Evolutionary conservation across 2,113 vertebrate species (phyloP).

Genomic region (Psittacus erithacus): DNA sequence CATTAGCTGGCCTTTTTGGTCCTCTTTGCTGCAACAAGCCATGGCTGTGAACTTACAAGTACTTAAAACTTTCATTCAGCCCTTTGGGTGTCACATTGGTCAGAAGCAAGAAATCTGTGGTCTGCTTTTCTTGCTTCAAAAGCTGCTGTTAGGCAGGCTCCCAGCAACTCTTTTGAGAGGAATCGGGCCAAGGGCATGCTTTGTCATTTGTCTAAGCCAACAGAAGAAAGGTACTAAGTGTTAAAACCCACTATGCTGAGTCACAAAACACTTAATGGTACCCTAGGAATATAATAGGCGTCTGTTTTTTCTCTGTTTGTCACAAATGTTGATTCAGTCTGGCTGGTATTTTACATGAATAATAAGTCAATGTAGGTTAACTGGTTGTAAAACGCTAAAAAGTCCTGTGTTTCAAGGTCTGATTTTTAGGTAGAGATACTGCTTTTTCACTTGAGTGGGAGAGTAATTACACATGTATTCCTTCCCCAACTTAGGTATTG

Average conservation of each 20-base stretch:
- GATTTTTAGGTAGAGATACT: slow-evolving; percentile 1
- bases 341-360: slow-evolving; percentile 24
- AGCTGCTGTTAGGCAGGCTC: not conserved
- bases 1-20: not conserved
- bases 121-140: not conserved
- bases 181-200: not conserved
- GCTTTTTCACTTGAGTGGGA: slow-evolving; percentile 23
- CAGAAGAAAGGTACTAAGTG: slow-evolving; percentile 32
- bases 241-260: slow-evolving; percentile 50
- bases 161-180: not conserved
- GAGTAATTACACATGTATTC: slow-evolving; percentile 5
- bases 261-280: slow-evolving; percentile 43
- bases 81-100: not conserved
- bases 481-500: not conserved
- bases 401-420: not conserved
- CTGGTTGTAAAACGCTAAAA: not conserved
- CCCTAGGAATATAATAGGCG: not conserved
- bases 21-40: not conserved
- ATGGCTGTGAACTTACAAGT: not conserved
- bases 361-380: not conserved
- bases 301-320: slow-evolving; percentile 43
- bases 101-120: not conserved
- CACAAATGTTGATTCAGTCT: slow-evolving; percentile 48
- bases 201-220: not conserved
- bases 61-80: not conserved